These are phyloP conservation scores for Sparus aurata DNA, from an alignment of 2,797 vertebrate genomes.

Conservation along the genomic window DNA sequence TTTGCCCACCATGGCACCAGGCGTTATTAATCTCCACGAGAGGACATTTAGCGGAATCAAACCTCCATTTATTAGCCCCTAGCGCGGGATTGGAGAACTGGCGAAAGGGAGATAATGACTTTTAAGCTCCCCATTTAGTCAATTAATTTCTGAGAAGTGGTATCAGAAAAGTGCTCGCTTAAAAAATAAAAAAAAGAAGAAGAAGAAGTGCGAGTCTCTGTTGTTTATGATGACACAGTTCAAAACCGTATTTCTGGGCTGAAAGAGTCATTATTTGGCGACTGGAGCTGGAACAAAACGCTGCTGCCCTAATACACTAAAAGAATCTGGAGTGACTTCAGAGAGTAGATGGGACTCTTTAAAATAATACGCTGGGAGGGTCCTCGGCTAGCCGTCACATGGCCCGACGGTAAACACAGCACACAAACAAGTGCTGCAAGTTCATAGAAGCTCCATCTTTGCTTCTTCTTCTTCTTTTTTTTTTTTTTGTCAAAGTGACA, in stretches of 20 bases:
- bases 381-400: conserved; percentile 24
- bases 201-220: conserved; percentile 49
- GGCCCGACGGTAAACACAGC: conserved; percentile 50
- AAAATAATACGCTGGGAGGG: conserved; percentile 50
- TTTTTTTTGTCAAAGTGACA: conserved; percentile 63
- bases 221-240: conserved; percentile 62
- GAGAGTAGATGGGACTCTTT: conserved; percentile 35
- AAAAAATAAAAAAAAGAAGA: no score
- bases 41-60: conserved; percentile 77
- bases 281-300: conserved; percentile 20
- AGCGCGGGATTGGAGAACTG: conserved; percentile 65
- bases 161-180: conserved; percentile 45
- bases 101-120: conserved; percentile 73
- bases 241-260: conserved; percentile 48
- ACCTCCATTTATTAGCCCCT: conserved; percentile 76
- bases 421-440: conserved; percentile 41
- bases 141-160: conserved; percentile 73
- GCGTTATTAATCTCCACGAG: conserved; percentile 67
- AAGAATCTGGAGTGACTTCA: conserved; percentile 36
- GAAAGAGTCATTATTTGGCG: conserved; percentile 56
- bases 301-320: conserved; percentile 23
- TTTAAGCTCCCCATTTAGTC: conserved; percentile 75
- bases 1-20: conserved; percentile 55
- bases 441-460: conserved; percentile 58
- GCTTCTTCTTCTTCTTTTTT: neutral